Base-by-base conservation (phyloP, 2,797 vertebrate genomes). In the Ammospiza maritima region DNA sequence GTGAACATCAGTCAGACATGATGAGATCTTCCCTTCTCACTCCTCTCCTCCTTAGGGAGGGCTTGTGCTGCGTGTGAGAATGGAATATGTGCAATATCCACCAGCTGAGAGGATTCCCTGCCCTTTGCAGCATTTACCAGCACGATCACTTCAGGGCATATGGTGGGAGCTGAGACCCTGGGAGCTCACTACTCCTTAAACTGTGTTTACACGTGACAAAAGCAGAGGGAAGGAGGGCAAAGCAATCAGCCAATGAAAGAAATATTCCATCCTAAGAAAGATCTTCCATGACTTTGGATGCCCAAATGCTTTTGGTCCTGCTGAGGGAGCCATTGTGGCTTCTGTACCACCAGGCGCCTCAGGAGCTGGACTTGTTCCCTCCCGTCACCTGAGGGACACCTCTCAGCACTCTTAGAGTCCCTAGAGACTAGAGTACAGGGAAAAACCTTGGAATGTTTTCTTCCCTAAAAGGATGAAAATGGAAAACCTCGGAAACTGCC, bases 321-420 rank as follows among this genome's bases (percentile, higher is more conserved):
- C 17, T 3, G 2, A 32, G 26, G 20, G 13, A 86, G 4, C 19
- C 10, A 4, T 20, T 38, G 34, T 0, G 1, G 7, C 38, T 38
- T 38, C 38, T 38, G 38, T 38, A 5, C 38, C 38, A 38, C 38
- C 38, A 38, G 38, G 38, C 13, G 38, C 38, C 38, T 61, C 2
- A 1, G 45, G 27, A 85, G 19, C 38, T 27, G 65, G 26, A 20
- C 18, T 78, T 47, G 7, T 3, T 29, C 21, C 16, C 7, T 69
- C 40, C 20, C 20, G 9, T 54, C n/a, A 30, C 27, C 14, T 1
- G 0, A 14, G 14, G 16, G 4, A 44, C 23, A 45, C 0, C 0
- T 64, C 7, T 71, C 7, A 27, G 8, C 30, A 29, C 36, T 8
- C 29, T 30, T 30, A 13, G 0, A 27, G 44, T 5, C 1, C 16